Evolutionary conservation across 2,113 vertebrate species (phyloP).

Genomic region (Merops nubicus): DNA sequence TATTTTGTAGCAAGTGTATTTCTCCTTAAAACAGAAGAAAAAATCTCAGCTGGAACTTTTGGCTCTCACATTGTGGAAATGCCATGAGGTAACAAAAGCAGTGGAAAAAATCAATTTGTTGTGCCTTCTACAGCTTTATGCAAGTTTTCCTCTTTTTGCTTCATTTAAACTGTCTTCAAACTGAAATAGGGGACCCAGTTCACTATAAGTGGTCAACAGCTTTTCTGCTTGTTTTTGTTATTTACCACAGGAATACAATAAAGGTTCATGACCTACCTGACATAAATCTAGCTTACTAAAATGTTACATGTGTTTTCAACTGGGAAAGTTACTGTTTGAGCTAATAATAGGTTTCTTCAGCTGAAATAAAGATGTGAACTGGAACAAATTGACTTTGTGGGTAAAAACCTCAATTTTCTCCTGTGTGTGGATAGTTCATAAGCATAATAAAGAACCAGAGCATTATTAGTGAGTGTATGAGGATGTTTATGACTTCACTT

Average conservation of each 20-base stretch:
- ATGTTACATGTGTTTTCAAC: conserved; percentile 53
- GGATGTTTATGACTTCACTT: background rate
- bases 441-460: background rate
- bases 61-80: background rate
- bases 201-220: conserved; percentile 51
- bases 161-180: conserved; percentile 44
- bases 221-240: conserved; percentile 54
- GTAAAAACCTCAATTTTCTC: background rate
- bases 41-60: background rate
- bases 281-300: conserved; percentile 62
- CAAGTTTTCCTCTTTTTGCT: conserved; percentile 36
- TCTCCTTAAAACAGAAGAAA: background rate
- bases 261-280: conserved; percentile 56
- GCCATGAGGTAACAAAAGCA: conserved; percentile 21
- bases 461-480: background rate
- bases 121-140: conserved; percentile 26
- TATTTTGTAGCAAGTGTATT: background rate
- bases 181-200: conserved; percentile 38
- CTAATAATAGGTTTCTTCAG: conserved; percentile 52
- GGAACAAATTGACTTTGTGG: conserved; percentile 28
- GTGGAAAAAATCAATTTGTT: conserved; percentile 63
- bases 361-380: conserved; percentile 27
- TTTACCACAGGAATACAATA: conserved; percentile 54
- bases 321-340: conserved; percentile 2
- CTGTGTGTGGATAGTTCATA: background rate